A percentile compares a stretch with the other conserved stretches of the same genome.
Evolutionary conservation across 2,888 invertebrate species (phyloP).

Genomic region (Mycogona germanica): DNA sequence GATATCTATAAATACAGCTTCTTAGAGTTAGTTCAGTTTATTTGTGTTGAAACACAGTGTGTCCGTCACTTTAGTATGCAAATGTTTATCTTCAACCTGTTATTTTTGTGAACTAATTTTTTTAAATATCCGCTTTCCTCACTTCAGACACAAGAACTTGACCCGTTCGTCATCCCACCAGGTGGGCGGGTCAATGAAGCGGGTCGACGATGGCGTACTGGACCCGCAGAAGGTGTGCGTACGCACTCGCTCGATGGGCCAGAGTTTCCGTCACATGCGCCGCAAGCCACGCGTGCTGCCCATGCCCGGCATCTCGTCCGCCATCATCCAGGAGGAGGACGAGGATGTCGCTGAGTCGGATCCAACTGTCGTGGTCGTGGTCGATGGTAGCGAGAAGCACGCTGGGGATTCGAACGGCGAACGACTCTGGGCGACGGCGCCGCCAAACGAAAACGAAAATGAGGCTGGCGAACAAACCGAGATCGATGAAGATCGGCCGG

Average conservation of each 20-base stretch:
- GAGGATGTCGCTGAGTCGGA: no score
- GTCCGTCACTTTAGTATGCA: background rate
- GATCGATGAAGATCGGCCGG: no score
- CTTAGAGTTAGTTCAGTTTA: no score
- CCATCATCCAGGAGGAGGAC: constrained; percentile 13
- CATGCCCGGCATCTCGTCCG: constrained; percentile 8
- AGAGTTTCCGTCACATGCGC: constrained; percentile 78
- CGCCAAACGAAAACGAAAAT: no score
- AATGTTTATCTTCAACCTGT: background rate
- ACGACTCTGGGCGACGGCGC: no score
- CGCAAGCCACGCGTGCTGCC: constrained; percentile 54
- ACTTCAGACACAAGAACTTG: background rate
- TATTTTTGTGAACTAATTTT: constrained; percentile 5
- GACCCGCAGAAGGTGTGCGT: constrained; percentile 4
- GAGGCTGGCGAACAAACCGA: no score
- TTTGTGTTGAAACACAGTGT: background rate
- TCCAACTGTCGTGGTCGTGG: background rate
- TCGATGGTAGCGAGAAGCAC: background rate
- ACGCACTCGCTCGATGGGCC: constrained; percentile 47
- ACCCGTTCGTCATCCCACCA: constrained; percentile 10
- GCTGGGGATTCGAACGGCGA: background rate
- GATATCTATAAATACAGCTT: no score
- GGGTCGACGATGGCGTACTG: background rate
- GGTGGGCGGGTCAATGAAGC: background rate
- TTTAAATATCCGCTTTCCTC: background rate